These are phyloP conservation scores for Cantharis rufa DNA, from an alignment of 2,888 invertebrate genomes.

Conservation along the genomic window DNA sequence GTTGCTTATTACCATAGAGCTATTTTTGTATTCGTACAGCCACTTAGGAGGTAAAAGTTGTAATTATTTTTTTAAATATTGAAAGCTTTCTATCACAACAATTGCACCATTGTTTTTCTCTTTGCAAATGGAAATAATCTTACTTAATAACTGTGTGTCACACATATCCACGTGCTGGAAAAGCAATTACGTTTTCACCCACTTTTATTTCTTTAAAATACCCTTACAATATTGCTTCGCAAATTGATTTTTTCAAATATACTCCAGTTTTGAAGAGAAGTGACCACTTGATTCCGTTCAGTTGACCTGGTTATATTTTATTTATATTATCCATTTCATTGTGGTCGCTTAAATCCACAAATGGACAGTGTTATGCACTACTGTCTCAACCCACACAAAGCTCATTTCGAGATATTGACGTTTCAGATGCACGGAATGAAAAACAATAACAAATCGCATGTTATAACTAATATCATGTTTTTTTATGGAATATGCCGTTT, in stretches of 20 bases:
- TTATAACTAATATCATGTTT: too few species aligned
- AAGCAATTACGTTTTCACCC: not conserved
- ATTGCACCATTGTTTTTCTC: not conserved
- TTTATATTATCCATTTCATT: not conserved
- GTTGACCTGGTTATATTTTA: not conserved
- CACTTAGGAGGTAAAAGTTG: not conserved
- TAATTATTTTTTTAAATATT: not conserved
- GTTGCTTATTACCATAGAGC: not conserved
- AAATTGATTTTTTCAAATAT: not conserved
- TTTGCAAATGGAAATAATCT: not conserved
- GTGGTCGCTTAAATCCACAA: not conserved
- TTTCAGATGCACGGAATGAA: too few species aligned
- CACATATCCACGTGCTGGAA: not conserved
- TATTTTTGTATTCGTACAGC: not conserved
- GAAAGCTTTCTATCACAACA: not conserved
- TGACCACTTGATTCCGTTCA: not conserved
- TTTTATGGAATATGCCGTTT: too few species aligned
- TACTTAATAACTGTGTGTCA: not conserved
- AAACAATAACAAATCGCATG: too few species aligned
- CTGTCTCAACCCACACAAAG: too few species aligned
- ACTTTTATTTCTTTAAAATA: not conserved
- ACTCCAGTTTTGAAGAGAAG: not conserved
- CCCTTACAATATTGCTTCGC: not conserved
- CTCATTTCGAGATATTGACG: too few species aligned
- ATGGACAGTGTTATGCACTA: too few species aligned